These are phyloP conservation scores for Octodonta nipae DNA, from an alignment of 2,888 invertebrate species.

Conservation along the genomic window DNA sequence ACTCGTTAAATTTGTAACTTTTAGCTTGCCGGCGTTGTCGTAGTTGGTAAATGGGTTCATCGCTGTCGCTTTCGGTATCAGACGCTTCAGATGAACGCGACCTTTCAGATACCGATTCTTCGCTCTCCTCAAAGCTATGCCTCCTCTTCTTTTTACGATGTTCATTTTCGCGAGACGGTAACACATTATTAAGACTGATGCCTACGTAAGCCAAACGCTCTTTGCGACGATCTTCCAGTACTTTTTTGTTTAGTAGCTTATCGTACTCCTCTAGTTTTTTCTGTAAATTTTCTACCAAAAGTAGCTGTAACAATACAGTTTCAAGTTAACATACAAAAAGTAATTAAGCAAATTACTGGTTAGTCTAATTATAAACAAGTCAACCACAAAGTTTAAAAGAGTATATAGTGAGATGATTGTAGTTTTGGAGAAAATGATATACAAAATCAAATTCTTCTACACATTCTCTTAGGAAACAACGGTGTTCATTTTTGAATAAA, in stretches of 20 bases:
- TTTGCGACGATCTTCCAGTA: slow-evolving; percentile 52
- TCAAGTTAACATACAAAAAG: too few relatives aligned
- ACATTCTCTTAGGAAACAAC: too few relatives aligned
- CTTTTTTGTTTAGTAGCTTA: slow-evolving; percentile 51
- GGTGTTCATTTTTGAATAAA: too few relatives aligned
- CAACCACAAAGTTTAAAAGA: too few relatives aligned
- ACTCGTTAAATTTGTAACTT: slow-evolving; percentile 80
- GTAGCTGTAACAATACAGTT: slow-evolving; percentile 12
- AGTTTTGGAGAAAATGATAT: too few relatives aligned
- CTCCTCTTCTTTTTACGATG: slow-evolving; percentile 25
- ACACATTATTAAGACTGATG: slow-evolving; percentile 59
- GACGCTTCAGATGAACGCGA: slow-evolving; percentile 9
- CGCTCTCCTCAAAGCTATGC: slow-evolving; percentile 14
- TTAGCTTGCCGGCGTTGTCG: slow-evolving; percentile 68
- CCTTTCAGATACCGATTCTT: not conserved
- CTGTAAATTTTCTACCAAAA: slow-evolving; percentile 58
- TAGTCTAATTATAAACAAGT: too few relatives aligned
- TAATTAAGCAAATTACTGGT: too few relatives aligned
- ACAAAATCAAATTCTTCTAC: too few relatives aligned
- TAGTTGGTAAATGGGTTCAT: slow-evolving; percentile 71
- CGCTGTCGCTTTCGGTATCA: slow-evolving; percentile 36
- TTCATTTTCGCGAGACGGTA: slow-evolving; percentile 33
- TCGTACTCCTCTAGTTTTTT: slow-evolving; percentile 65
- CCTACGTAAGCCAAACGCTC: slow-evolving; percentile 62
- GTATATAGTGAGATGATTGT: too few relatives aligned